phyloP scores from a whole-genome alignment of 2,797 vertebrate genomes.

The Clarias platycephalus region DNA sequence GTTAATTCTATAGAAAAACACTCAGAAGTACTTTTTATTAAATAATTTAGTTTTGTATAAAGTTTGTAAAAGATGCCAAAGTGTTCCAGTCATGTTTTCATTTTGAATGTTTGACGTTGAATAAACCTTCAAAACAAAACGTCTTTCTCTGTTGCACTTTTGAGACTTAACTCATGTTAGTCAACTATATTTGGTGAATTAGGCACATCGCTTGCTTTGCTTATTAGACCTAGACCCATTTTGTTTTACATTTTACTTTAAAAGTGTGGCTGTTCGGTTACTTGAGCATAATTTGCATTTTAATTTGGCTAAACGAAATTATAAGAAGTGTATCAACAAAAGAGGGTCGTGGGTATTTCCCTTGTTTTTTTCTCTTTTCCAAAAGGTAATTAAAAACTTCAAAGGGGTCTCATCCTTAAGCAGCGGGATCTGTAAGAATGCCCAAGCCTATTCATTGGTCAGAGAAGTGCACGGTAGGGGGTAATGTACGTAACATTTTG shows the following conservation, averaged over 20 bases:
- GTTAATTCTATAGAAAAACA: slow-evolving; percentile 65
- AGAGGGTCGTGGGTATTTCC: slow-evolving; percentile 58
- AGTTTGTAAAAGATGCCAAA: slow-evolving; percentile 85
- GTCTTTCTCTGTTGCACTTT: not conserved
- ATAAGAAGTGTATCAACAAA: slow-evolving; percentile 56
- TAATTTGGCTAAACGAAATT: slow-evolving; percentile 35
- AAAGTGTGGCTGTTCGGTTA: not conserved
- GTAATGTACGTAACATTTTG: slow-evolving; percentile 84
- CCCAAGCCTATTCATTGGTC: slow-evolving; percentile 81
- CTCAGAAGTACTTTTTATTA: slow-evolving; percentile 76
- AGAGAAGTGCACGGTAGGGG: slow-evolving; percentile 83
- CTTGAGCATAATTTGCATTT: slow-evolving; percentile 16
- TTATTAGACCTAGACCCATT: not conserved
- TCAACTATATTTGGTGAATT: not conserved
- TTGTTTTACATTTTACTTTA: not conserved
- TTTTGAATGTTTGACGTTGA: slow-evolving; percentile 77
- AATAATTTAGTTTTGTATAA: slow-evolving; percentile 90
- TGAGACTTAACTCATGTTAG: not conserved
- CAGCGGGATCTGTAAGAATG: slow-evolving; percentile 84
- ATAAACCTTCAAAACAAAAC: slow-evolving; percentile 57
- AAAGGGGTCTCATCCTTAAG: slow-evolving; percentile 89
- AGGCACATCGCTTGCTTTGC: not conserved
- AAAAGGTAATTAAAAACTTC: slow-evolving; percentile 87
- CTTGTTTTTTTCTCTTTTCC: slow-evolving; percentile 76
- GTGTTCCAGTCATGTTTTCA: slow-evolving; percentile 64